Evolutionary conservation across 2,888 invertebrate species (phyloP), one percentile per base, ranked within the genome.

Genomic region (Dendrolimus houi): DNA sequence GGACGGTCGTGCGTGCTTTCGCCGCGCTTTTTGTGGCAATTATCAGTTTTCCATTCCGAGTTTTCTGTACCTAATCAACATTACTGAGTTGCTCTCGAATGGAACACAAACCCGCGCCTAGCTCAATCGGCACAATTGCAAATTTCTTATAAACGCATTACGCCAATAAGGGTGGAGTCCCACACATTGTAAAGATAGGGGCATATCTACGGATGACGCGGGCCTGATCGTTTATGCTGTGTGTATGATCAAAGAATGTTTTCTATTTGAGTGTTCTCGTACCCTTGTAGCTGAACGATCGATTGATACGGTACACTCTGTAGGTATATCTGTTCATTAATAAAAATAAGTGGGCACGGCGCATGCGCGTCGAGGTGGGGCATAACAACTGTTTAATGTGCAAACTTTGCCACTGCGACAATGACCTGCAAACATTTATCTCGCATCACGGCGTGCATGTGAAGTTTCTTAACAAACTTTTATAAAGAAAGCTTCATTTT

Each of bases 1-100:
- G 70, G 73, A 74, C 77, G 78, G 77, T 75, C 78, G 83, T 77
- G 79, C 73, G 75, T 68, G 75, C 77, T 79, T 79, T 79, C 79
- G 74, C 74, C 66, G 72, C 72, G 62, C 47, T 75, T 74, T 75
- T 73, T 74, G 73, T 75, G 71, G 75, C 81, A 79, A 79, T 81
- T 76, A 79, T 74, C 79, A 81, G 78, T 81, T 81, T 82, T 78
- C 80, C 77, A 76, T 70, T 72, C 69, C 79, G 80, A 79, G 81
- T 82, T 82, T 83, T 80, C 82, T 76, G 72, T 70, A 75, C 71
- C 77, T 81, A 78, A 81, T 80, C 81, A 81, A 83, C 76, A 83
- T 81, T 72, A 72, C 78, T 75, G 69, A 72, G 75, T 74, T 77
- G 72, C 75, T 79, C 71, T 77, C 79, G 76, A 61, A 69, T 72